Evolutionary conservation across 2,113 vertebrate genomes (phyloP), one percentile per base, ranked within the genome.

Genomic region (Heterocephalus glaber): DNA sequence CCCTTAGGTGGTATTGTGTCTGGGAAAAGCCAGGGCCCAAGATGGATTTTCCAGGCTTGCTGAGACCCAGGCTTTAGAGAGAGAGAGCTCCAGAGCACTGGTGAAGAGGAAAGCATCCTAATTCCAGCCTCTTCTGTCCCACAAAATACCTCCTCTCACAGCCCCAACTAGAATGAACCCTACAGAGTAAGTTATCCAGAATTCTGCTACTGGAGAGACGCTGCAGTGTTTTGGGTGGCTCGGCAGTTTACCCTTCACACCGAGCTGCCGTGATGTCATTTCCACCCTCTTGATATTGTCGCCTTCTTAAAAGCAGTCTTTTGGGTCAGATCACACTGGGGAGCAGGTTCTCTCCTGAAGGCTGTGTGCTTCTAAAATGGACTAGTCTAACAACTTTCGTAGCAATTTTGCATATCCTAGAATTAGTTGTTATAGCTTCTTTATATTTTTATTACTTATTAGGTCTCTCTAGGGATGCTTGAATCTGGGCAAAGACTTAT

Each of bases 391-490:
- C 6, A 33, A n/a, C 92, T 90, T 95, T n/a, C 60, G 52, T 54
- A 74, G 68, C 9, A 49, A 9, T 68, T 88, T 41, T 87, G 19
- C 9, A 5, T 89, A 65, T 89, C 93, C 61, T 68, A 30, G 77
- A 72, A 90, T 88, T 38, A 26, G 22, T 58, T 87, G 38, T 20
- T 65, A 0, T 70, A 87, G 87, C 28, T 83, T 92, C 79, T 96
- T 41, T 86, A 60, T 91, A 54, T 41, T 88, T 61, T 72, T 89
- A 49, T 80, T 85, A 82, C 58, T 89, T 82, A 77, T 77, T 95
- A 66, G 56, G 66, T 94, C 49, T 30, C 38, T 58, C 54, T 26
- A 47, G 47, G 56, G 70, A 35, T 89, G 52, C 84, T 79, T 89
- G n/a, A 54, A 74, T 89, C 35, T 94, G 61, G 86, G 65, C 33